Percentiles rank a stretch among this genome's conserved stretches.
Evolutionary conservation across 1,140 invertebrate species (phyloP).

Genomic region (Riptortus pedestris): DNA sequence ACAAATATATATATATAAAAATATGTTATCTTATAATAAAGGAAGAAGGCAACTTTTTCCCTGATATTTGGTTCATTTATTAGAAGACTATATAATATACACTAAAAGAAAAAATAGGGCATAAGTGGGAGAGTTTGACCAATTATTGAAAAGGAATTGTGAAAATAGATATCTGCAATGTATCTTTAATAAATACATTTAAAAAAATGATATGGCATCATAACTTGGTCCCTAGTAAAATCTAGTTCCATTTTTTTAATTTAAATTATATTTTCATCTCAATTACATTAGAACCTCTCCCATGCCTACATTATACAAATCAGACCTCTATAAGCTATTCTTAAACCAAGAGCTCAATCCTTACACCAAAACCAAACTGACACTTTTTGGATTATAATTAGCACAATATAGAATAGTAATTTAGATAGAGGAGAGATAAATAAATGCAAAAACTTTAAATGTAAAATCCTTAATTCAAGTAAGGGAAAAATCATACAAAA

Average conservation of each 20-base stretch:
- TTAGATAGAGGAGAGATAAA: no score
- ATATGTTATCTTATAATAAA: background rate
- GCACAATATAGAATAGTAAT: no score
- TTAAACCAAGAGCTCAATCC: no score
- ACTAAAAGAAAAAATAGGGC: background rate
- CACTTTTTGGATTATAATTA: no score
- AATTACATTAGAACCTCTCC: background rate
- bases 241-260: background rate
- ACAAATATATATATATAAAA: constrained; percentile 3
- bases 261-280: background rate
- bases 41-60: constrained; percentile 14
- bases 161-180: background rate
- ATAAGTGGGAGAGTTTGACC: constrained; percentile 4
- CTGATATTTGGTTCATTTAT: constrained; percentile 15
- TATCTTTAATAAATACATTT: background rate
- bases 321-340: no score
- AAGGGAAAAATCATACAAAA: no score
- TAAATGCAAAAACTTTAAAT: no score
- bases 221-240: background rate
- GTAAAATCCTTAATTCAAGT: no score
- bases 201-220: constrained; percentile 7
- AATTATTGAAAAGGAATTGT: background rate
- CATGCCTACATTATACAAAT: background rate
- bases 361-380: no score
- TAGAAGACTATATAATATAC: background rate